A percentile compares a stretch with the other conserved stretches of the same genome.
These are phyloP conservation scores for Rhyzopertha dominica DNA, from an alignment of 1,140 invertebrate genomes.

Conservation along the genomic window DNA sequence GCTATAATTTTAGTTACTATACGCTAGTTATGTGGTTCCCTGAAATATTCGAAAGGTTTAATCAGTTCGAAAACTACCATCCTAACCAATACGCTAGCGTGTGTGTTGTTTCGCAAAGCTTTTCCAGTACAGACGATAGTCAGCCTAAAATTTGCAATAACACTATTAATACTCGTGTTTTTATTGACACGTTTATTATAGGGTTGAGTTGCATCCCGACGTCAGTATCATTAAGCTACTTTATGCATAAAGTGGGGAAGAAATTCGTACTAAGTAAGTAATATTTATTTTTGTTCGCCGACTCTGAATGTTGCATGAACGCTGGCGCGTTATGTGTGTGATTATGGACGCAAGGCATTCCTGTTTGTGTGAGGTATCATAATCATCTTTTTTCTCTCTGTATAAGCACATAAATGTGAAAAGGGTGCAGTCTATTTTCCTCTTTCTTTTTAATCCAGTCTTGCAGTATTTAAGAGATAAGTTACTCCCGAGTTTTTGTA, in stretches of 20 bases:
- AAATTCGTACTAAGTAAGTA: constrained; percentile 49
- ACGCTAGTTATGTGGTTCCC: constrained; percentile 66
- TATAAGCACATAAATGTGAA: no score
- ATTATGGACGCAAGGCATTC: no score
- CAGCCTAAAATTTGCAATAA: constrained; percentile 27
- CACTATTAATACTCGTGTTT: constrained; percentile 48
- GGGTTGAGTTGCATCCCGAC: constrained; percentile 52
- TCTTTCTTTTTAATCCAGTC: no score
- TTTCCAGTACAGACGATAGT: background rate
- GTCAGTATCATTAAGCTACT: constrained; percentile 50
- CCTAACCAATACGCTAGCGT: constrained; percentile 51
- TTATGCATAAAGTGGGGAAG: constrained; percentile 53
- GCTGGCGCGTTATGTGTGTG: no score
- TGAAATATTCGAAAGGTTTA: constrained; percentile 59
- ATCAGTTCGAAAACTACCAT: constrained; percentile 50
- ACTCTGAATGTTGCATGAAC: no score
- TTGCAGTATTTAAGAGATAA: no score
- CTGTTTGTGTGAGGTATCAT: no score
- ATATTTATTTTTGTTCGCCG: constrained; percentile 9
- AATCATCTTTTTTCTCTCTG: no score
- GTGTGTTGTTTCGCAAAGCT: constrained; percentile 49
- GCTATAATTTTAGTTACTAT: constrained; percentile 51
- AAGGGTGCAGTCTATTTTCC: no score
- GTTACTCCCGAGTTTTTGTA: no score
- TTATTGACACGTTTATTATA: constrained; percentile 51